Percentiles rank a stretch among this genome's conserved stretches.
These are phyloP conservation scores for Tipula confusa DNA, from an alignment of 2,888 invertebrate species.

Conservation along the genomic window DNA sequence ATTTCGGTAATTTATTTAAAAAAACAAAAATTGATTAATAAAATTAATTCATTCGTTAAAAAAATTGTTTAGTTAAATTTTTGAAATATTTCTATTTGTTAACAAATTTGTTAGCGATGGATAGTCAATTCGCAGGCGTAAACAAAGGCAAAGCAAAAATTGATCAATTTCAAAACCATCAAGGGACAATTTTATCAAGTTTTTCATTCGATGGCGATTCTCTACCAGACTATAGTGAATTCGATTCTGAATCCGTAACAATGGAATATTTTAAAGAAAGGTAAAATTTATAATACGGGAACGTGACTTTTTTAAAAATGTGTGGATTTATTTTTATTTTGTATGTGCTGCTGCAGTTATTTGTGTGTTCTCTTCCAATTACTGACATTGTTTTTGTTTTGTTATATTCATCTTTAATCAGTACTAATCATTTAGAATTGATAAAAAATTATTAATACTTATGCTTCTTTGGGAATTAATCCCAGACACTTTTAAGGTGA, in stretches of 20 bases:
- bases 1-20: not conserved
- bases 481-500: not conserved
- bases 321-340: not conserved
- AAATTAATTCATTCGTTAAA: not conserved
- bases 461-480: not conserved
- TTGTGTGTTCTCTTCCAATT: not conserved
- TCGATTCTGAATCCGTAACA: conserved; percentile 53
- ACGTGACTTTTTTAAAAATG: not conserved
- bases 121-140: not conserved
- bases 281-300: conserved; percentile 42
- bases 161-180: conserved; percentile 34
- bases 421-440: not conserved
- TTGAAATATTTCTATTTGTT: not conserved
- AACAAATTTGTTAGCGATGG: not conserved
- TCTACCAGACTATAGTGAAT: conserved; percentile 54
- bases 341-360: not conserved
- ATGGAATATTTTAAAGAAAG: conserved; percentile 53
- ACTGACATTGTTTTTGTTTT: not conserved
- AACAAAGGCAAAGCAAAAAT: conserved; percentile 12
- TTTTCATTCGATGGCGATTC: conserved; percentile 54
- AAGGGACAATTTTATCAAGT: conserved; percentile 51
- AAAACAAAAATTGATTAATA: not conserved
- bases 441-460: not conserved
- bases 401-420: not conserved
- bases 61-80: not conserved